phyloP scores from a whole-genome alignment of 2,888 invertebrate species.

The Agrypnus murinus region DNA sequence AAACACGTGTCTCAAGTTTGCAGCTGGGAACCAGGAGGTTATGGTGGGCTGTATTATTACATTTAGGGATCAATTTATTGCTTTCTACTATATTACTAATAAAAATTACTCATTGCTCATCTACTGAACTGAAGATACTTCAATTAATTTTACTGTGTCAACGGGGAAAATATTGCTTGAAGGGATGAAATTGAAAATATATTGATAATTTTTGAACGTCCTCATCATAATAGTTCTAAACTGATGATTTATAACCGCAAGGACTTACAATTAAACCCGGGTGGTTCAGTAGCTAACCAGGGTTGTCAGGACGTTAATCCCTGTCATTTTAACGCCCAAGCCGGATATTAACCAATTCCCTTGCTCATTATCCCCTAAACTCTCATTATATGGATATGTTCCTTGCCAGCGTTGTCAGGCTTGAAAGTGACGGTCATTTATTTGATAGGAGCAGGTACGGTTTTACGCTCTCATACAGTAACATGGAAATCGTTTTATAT shows the following conservation, averaged over 20 bases:
- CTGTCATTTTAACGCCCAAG: slow-evolving; percentile 62
- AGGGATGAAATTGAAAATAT: neutral
- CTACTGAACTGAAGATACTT: no score
- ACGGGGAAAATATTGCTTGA: neutral
- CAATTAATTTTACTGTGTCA: no score
- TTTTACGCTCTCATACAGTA: neutral
- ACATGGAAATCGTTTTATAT: neutral
- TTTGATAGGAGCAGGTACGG: slow-evolving; percentile 13
- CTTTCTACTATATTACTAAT: slow-evolving; percentile 25
- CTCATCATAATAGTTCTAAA: slow-evolving; percentile 24
- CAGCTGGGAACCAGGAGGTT: slow-evolving; percentile 33
- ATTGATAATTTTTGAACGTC: slow-evolving; percentile 15
- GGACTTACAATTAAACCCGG: slow-evolving; percentile 57
- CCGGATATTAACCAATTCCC: slow-evolving; percentile 67
- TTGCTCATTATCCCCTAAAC: slow-evolving; percentile 58
- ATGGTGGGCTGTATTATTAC: no score
- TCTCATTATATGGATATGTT: slow-evolving; percentile 50
- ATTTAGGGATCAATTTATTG: slow-evolving; percentile 29
- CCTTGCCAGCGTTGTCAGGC: slow-evolving; percentile 36
- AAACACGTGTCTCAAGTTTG: slow-evolving; percentile 39
- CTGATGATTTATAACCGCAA: slow-evolving; percentile 37
- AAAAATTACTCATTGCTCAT: neutral
- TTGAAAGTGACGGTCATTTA: slow-evolving; percentile 35
- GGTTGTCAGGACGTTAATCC: slow-evolving; percentile 61
- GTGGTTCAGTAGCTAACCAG: slow-evolving; percentile 53